Evolutionary conservation across 2,113 vertebrate genomes (phyloP).

Genomic region (Epinephelus moara): DNA sequence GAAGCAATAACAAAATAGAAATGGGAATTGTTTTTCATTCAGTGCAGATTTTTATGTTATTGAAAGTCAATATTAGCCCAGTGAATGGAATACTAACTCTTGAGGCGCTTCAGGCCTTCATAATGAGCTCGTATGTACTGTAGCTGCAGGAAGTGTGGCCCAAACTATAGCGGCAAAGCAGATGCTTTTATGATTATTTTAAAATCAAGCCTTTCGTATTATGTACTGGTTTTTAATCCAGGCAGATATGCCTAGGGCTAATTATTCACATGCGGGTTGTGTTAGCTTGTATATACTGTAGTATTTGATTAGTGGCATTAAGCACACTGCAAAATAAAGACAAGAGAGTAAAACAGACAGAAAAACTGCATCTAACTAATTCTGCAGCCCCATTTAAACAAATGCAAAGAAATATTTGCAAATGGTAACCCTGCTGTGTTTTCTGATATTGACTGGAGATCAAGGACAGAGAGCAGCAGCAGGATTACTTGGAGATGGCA

Average conservation of each 20-base stretch:
- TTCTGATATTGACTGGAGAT: background rate
- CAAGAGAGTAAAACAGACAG: background rate
- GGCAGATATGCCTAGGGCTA: background rate
- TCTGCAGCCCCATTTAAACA: background rate
- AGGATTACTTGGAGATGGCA: constrained; percentile 21
- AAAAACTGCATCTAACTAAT: background rate
- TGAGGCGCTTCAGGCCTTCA: constrained; percentile 6
- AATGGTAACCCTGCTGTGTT: background rate
- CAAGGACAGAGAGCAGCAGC: background rate
- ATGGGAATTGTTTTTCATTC: constrained; percentile 44
- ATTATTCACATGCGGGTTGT: background rate
- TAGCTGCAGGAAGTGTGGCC: background rate
- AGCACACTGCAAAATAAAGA: background rate
- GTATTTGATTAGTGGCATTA: background rate
- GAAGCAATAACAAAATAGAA: background rate
- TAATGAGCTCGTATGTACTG: constrained; percentile 32
- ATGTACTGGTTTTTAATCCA: background rate
- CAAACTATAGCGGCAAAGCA: background rate
- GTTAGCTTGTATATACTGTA: background rate
- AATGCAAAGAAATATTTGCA: background rate
- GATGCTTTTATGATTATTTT: background rate
- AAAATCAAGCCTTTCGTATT: background rate
- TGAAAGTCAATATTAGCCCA: constrained; percentile 52
- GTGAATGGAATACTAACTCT: constrained; percentile 23
- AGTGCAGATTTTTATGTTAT: constrained; percentile 41